phyloP scores from a whole-genome alignment of 2,888 invertebrate genomes.

The Venusia cambrica region DNA sequence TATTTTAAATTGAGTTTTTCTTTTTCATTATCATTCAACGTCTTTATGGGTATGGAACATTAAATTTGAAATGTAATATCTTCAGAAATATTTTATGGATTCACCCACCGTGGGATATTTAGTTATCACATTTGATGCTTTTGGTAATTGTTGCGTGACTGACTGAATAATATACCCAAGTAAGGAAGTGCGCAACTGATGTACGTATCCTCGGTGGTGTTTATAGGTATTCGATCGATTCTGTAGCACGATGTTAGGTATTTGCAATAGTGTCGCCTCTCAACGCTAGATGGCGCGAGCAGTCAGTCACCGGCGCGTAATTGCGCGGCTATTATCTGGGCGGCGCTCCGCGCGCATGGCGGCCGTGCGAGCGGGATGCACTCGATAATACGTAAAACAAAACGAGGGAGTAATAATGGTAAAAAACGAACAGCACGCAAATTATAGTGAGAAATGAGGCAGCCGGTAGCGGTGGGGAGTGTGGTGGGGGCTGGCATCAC shows the following conservation, averaged over 20 bases:
- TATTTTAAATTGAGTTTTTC: too few relatives aligned
- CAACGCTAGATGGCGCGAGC: slow-evolving; percentile 65
- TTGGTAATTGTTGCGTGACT: too few relatives aligned
- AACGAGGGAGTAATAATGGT: slow-evolving; percentile 81
- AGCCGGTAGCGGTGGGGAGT: slow-evolving; percentile 79
- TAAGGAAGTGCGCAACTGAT: too few relatives aligned
- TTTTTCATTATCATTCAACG: too few relatives aligned
- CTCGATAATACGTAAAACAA: slow-evolving; percentile 81
- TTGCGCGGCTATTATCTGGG: slow-evolving; percentile 79
- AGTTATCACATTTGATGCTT: too few relatives aligned
- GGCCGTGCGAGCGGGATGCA: slow-evolving; percentile 81
- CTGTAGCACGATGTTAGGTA: background rate
- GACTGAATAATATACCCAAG: too few relatives aligned
- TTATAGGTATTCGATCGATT: too few relatives aligned
- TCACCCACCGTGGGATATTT: too few relatives aligned
- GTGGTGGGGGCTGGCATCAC: slow-evolving; percentile 63
- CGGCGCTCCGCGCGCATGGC: slow-evolving; percentile 77
- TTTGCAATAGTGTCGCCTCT: slow-evolving; percentile 40
- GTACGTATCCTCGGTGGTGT: too few relatives aligned
- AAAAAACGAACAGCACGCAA: slow-evolving; percentile 81
- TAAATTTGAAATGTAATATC: too few relatives aligned
- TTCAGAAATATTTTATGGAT: too few relatives aligned
- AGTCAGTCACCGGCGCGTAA: slow-evolving; percentile 60
- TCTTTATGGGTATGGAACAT: too few relatives aligned
- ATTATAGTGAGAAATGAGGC: slow-evolving; percentile 81